Evolutionary conservation across 2,888 invertebrate species (phyloP).

Genomic region (Sturmia bella): DNA sequence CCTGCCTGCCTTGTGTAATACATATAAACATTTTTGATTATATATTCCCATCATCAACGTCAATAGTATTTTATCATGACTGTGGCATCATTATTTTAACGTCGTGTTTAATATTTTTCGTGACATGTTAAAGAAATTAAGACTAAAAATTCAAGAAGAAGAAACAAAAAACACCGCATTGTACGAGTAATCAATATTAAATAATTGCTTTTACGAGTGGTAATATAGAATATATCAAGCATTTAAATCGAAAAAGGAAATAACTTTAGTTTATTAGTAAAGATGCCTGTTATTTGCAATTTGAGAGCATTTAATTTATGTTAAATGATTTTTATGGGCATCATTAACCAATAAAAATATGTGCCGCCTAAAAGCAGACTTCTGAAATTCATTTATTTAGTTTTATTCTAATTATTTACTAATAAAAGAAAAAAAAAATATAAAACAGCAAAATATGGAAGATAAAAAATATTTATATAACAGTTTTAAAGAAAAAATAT

Average conservation of each 20-base stretch:
- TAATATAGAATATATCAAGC: background rate
- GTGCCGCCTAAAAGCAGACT: constrained; percentile 8
- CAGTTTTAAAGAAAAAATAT: too few species aligned
- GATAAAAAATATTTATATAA: too few species aligned
- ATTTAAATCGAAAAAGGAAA: background rate
- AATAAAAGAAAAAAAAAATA: too few species aligned
- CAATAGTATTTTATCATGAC: constrained; percentile 65
- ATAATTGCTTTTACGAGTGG: constrained; percentile 59
- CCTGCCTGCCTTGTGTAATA: background rate
- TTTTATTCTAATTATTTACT: background rate
- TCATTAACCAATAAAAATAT: background rate
- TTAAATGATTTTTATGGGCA: constrained; percentile 11
- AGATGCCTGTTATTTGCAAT: constrained; percentile 13
- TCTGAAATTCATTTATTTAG: constrained; percentile 2
- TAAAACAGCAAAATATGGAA: too few species aligned
- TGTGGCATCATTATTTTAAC: constrained; percentile 69
- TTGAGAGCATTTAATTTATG: constrained; percentile 25
- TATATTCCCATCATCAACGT: constrained; percentile 66
- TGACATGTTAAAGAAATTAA: constrained; percentile 79
- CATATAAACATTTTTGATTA: constrained; percentile 49
- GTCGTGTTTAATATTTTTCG: constrained; percentile 79
- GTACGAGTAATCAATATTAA: constrained; percentile 64
- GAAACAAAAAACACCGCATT: background rate
- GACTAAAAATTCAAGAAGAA: background rate
- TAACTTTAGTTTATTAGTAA: constrained; percentile 40